Percentiles rank a stretch among this genome's conserved stretches.
These are phyloP conservation scores for Phallusia fumigata DNA, from an alignment of 23 tunicate genomes.

Conservation along the genomic window DNA sequence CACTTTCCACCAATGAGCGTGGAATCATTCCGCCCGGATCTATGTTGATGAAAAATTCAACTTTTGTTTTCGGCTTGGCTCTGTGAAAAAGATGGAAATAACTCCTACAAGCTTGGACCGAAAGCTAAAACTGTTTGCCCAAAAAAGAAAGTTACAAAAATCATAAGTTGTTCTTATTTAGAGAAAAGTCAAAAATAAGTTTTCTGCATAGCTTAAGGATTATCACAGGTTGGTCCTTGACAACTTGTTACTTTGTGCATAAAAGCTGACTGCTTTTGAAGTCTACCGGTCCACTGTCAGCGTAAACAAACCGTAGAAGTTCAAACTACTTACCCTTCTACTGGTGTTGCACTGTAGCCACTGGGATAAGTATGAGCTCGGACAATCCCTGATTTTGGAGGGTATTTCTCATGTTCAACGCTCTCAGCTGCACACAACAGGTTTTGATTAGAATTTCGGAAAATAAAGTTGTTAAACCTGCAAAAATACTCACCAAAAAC, in stretches of 20 bases:
- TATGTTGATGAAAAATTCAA: slow-evolving; percentile 36
- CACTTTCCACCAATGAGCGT: slow-evolving; percentile 30
- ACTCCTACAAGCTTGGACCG: no score
- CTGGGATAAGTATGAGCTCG: slow-evolving; percentile 29
- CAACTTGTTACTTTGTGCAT: no score
- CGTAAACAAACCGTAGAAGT: no score
- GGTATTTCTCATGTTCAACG: slow-evolving; percentile 12
- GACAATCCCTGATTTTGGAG: neutral
- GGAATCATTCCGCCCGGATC: slow-evolving; percentile 44
- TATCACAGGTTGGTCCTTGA: no score
- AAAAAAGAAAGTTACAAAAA: no score
- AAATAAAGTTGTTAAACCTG: neutral
- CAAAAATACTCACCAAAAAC: slow-evolving; percentile 34
- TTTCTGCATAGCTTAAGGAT: no score
- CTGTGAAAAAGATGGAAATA: no score
- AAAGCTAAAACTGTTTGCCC: no score
- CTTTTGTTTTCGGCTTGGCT: neutral
- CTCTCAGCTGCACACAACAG: slow-evolving; percentile 17
- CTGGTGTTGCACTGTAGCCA: slow-evolving; percentile 22
- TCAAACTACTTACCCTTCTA: slow-evolving; percentile 13
- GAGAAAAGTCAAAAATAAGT: no score
- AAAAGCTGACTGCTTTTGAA: no score
- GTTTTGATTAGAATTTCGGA: neutral
- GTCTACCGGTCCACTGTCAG: no score
- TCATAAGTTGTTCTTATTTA: no score